Evolutionary conservation across 2,888 invertebrate species (phyloP).

Genomic region (Meandrusa payeni): DNA sequence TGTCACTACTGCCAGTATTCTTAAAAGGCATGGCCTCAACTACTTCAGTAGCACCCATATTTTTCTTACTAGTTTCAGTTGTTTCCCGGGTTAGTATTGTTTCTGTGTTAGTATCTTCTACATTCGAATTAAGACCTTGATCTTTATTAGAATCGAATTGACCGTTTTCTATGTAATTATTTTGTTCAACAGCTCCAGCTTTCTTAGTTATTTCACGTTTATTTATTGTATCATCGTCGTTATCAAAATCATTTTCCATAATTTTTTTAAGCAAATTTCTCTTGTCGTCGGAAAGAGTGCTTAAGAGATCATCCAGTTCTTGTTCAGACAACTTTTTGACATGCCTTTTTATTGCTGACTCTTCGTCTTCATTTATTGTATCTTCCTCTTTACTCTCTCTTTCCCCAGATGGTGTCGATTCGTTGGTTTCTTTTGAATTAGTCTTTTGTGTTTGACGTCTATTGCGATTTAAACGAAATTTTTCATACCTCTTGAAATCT

Average conservation of each 20-base stretch:
- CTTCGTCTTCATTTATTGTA: constrained; percentile 48
- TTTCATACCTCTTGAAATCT: constrained; percentile 40
- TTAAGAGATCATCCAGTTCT: constrained; percentile 62
- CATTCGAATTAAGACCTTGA: constrained; percentile 43
- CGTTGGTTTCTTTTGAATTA: constrained; percentile 22
- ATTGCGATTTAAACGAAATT: constrained; percentile 40
- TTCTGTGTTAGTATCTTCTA: constrained; percentile 40
- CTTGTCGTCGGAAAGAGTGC: constrained; percentile 64
- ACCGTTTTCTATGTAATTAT: constrained; percentile 51
- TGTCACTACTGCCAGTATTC: constrained; percentile 34
- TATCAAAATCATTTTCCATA: constrained; percentile 34
- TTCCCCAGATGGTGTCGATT: constrained; percentile 19
- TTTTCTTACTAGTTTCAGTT: constrained; percentile 42
- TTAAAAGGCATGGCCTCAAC: constrained; percentile 41
- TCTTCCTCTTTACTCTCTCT: constrained; percentile 30
- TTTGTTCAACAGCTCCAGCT: constrained; percentile 62
- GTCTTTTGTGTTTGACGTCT: constrained; percentile 41
- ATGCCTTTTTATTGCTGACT: constrained; percentile 61
- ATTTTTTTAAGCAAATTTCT: constrained; percentile 60
- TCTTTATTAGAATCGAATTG: constrained; percentile 57
- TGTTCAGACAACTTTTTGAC: constrained; percentile 59
- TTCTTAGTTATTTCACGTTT: constrained; percentile 74
- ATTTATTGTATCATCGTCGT: constrained; percentile 37
- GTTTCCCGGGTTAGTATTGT: constrained; percentile 37
- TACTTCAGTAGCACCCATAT: constrained; percentile 39